Conservation (phyloP, 2,797 vertebrate genomes). For the Epinephelus coioides region DNA sequence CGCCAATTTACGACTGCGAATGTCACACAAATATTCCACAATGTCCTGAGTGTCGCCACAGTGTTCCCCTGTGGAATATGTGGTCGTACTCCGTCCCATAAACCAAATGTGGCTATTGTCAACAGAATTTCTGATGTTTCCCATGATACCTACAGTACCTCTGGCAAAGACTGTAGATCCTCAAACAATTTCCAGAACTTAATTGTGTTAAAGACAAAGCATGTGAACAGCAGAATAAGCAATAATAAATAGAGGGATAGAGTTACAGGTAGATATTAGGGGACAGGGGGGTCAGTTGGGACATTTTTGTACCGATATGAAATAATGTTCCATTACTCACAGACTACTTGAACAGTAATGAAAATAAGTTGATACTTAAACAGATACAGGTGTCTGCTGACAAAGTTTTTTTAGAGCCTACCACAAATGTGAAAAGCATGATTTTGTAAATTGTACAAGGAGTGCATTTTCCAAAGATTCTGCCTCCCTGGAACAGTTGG, state of each 20-base stretch:
- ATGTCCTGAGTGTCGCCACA: constrained; percentile 49
- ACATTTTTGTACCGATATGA: too few relatives aligned
- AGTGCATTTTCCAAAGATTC: too few relatives aligned
- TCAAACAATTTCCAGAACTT: constrained; percentile 17
- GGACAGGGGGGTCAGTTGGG: too few relatives aligned
- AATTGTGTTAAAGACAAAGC: constrained; percentile 29
- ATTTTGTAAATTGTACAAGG: too few relatives aligned
- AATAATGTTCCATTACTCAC: too few relatives aligned
- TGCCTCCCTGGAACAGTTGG: too few relatives aligned
- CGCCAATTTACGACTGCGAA: constrained; percentile 49
- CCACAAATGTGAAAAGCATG: too few relatives aligned
- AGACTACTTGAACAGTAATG: too few relatives aligned
- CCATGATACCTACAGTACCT: constrained; percentile 1
- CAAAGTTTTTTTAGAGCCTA: too few relatives aligned
- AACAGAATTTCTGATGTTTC: constrained; percentile 22
- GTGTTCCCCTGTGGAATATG: constrained; percentile 39
- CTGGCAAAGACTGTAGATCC: constrained; percentile 14
- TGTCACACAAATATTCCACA: constrained; percentile 67
- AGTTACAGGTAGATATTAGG: constrained; percentile 2
- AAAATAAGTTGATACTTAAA: too few relatives aligned
- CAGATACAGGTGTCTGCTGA: too few relatives aligned
- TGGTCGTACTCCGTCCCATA: constrained; percentile 24
- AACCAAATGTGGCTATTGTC: constrained; percentile 41
- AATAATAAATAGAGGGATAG: constrained; percentile 3
- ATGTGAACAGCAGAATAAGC: constrained; percentile 30